Percentiles rank a stretch among this genome's conserved stretches.
phyloP scores from a whole-genome alignment of 2,797 vertebrate genomes.

The Nyctibius grandis region DNA sequence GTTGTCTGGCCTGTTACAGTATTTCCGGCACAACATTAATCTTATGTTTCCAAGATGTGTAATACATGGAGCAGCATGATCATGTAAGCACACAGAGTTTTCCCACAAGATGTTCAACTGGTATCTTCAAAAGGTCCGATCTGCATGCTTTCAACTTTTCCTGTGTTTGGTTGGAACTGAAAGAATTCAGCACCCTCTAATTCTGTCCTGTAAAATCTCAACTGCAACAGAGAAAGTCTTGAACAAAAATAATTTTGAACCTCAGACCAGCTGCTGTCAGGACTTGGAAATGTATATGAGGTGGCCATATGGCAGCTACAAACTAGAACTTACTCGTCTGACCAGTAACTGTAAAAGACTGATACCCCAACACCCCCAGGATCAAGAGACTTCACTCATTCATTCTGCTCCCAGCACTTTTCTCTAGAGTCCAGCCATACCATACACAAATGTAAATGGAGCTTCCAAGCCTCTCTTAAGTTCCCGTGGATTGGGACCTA shows the following conservation, averaged over 20 bases:
- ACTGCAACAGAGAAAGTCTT: not conserved
- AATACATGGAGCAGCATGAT: not conserved
- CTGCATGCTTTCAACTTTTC: not conserved
- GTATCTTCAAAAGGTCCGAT: not conserved
- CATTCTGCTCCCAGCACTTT: not conserved
- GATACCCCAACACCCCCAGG: fast-evolving
- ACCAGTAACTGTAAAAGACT: not conserved
- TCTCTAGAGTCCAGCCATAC: not conserved
- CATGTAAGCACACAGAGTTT: slow-evolving; percentile 4
- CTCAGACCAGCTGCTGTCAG: not conserved
- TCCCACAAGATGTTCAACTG: slow-evolving; percentile 30
- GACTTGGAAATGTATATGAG: not conserved
- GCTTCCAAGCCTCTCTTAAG: not conserved
- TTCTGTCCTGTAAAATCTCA: not conserved
- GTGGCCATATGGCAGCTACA: not conserved
- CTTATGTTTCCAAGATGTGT: not conserved
- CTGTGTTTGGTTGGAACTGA: not conserved
- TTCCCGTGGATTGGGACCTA: not conserved
- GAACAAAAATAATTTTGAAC: not conserved
- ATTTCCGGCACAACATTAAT: slow-evolving; percentile 24
- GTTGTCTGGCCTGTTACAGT: not conserved
- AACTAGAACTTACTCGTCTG: not conserved
- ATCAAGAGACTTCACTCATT: not conserved
- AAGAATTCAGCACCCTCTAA: not conserved
- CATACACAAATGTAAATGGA: not conserved